Conservation (phyloP, 2,888 invertebrate species). For the Horisme vitalbata region DNA sequence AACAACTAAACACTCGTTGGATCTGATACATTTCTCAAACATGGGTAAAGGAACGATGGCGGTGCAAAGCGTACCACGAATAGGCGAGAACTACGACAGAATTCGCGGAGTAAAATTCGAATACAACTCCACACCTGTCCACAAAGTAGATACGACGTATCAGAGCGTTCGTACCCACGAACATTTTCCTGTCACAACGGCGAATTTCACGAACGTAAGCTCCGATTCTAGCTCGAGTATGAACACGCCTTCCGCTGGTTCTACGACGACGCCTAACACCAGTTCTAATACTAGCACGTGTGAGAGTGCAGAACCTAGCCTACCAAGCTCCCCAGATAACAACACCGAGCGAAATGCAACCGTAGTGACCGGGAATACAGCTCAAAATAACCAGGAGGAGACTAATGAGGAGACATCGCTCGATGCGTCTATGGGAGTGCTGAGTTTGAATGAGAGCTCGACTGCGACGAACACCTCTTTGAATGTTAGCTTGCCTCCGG, state of each 20-base stretch:
- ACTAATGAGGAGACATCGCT: constrained; percentile 54
- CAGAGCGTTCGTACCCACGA: constrained; percentile 63
- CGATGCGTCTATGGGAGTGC: constrained; percentile 67
- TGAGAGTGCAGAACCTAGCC: constrained; percentile 87
- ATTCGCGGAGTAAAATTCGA: constrained; percentile 58
- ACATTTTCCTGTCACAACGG: constrained; percentile 55
- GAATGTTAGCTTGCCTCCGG: constrained; percentile 68
- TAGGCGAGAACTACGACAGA: constrained; percentile 60
- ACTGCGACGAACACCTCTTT: constrained; percentile 74
- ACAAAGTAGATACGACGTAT: constrained; percentile 61
- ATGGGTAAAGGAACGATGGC: constrained; percentile 54
- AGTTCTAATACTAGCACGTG: constrained; percentile 88
- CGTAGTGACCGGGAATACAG: constrained; percentile 38
- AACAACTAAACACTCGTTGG: constrained; percentile 60
- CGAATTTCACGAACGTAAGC: constrained; percentile 70
- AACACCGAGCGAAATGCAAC: constrained; percentile 57
- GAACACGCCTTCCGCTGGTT: constrained; percentile 82
- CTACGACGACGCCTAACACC: constrained; percentile 86
- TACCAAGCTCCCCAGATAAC: constrained; percentile 85
- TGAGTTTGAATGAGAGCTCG: constrained; percentile 72
- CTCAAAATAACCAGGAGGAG: constrained; percentile 44
- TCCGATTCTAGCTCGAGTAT: constrained; percentile 88
- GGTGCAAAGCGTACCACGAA: constrained; percentile 58
- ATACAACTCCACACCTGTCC: constrained; percentile 56
- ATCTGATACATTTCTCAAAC: constrained; percentile 65